A percentile compares a stretch with the other conserved stretches of the same genome.
Evolutionary conservation across 2,113 vertebrate species (phyloP).

Genomic region (Balaeniceps rex): DNA sequence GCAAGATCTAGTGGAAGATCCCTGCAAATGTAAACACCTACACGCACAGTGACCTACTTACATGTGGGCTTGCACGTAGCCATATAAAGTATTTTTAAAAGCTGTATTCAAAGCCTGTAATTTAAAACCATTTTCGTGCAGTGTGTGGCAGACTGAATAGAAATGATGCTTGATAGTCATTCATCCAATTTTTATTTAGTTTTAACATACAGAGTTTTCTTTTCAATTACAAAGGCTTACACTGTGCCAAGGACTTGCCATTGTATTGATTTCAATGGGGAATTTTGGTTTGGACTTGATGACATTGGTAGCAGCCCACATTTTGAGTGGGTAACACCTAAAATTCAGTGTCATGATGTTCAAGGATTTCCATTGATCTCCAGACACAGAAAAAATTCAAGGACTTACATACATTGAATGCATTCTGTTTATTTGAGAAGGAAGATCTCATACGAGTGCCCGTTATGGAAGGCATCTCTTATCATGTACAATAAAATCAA

Average conservation of each 20-base stretch:
- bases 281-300: background rate
- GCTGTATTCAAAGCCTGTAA: background rate
- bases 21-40: constrained; percentile 5
- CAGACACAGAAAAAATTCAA: background rate
- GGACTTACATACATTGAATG: constrained; percentile 71
- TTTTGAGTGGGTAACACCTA: background rate
- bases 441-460: constrained; percentile 86
- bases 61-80: background rate
- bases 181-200: background rate
- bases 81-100: background rate
- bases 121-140: background rate
- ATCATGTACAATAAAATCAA: constrained; percentile 87
- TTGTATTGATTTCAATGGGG: background rate
- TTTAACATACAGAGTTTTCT: background rate
- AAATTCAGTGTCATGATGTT: background rate
- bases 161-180: background rate
- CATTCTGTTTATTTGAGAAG: constrained; percentile 95
- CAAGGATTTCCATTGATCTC: background rate
- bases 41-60: background rate
- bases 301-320: background rate
- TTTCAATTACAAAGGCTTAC: background rate
- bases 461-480: constrained; percentile 79
- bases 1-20: background rate
- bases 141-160: background rate
- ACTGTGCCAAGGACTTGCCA: background rate